Evolutionary conservation across 1,140 invertebrate genomes (phyloP), one percentile per base, ranked within the genome.

Genomic region (Paralvinella palmiformis): DNA sequence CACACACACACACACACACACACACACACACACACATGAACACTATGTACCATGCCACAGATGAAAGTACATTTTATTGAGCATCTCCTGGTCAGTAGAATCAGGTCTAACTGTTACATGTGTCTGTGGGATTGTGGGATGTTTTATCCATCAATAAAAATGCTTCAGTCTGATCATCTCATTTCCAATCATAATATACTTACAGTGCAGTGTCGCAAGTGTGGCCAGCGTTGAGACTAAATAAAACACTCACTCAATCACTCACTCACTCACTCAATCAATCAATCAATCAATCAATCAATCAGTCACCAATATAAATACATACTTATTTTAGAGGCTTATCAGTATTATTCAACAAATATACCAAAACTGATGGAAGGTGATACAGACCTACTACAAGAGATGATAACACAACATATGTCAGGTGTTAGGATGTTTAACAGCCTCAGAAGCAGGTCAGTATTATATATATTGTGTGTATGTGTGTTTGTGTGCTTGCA

Each of bases 361-460:
- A 75, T 79, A 5, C 77, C 77, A 27, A 69, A 71, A 62, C 73
- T 79, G 24, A 77, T 77, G 72, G 69, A 67, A 15, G 77, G 77
- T 10, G 72, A 78, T 61, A 70, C 71, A 62, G 65, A 70, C 7
- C 44, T 74, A 7, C 53, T 79, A 58, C 70, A 74, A 35, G 24
- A 69, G 29, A 63, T 73, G 6, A 62, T 79, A 2, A 55, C 63
- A 24, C 62, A 78, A 15, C 77, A 79, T 60, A 58, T 62, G 0
- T 64, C 66, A 20, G 70, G 72, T 5, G 55, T 62, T 17, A 62
- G 62, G n/a, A 59, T 69, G 41, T 73, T 77, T 45, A 72, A 68
- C 58, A 74, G 68, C 66, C 64, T 80, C 6, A 64, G 70, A 29
- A 78, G 76, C 70, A 78, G 78, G 76, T 77, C n/a, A 69, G 62